Conservation (phyloP, 1,140 invertebrate species). For the Aphelenchoides fujianensis region DNA sequence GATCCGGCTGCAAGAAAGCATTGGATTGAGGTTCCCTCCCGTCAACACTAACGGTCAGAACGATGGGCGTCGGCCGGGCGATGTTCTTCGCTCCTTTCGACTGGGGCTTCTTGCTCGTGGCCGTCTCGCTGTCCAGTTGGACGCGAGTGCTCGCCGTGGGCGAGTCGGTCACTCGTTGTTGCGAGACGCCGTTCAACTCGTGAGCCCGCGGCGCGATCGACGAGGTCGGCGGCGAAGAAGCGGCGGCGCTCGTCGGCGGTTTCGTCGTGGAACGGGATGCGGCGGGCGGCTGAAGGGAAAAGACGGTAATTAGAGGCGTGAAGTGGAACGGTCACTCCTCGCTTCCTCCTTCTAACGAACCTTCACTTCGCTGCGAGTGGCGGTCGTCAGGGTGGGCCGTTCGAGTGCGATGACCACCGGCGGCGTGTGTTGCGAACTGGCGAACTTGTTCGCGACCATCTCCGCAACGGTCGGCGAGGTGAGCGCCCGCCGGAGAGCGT, state of each 20-base stretch:
- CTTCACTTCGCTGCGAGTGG: conserved; percentile 21
- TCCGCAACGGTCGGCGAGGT: neutral
- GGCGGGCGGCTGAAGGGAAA: neutral
- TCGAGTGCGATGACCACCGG: conserved; percentile 16
- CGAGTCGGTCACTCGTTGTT: neutral
- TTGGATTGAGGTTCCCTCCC: neutral
- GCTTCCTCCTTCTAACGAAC: neutral
- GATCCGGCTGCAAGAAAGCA: conserved; percentile 1
- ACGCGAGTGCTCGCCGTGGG: neutral
- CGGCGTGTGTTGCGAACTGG: conserved; percentile 3
- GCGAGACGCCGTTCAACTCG: neutral
- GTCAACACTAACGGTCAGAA: neutral
- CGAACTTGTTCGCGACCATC: neutral
- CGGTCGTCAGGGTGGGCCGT: neutral
- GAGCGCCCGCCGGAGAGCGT: conserved; percentile 20
- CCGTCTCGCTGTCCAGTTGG: neutral
- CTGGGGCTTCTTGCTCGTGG: neutral
- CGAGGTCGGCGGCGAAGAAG: too few species aligned
- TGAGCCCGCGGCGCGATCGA: neutral
- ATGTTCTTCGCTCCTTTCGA: neutral
- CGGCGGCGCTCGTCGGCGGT: neutral
- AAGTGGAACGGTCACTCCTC: neutral
- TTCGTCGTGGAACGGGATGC: neutral
- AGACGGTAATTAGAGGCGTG: neutral
- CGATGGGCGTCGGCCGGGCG: neutral